Evolutionary conservation across 2,888 invertebrate genomes (phyloP).

Genomic region (Agrotis segetum): DNA sequence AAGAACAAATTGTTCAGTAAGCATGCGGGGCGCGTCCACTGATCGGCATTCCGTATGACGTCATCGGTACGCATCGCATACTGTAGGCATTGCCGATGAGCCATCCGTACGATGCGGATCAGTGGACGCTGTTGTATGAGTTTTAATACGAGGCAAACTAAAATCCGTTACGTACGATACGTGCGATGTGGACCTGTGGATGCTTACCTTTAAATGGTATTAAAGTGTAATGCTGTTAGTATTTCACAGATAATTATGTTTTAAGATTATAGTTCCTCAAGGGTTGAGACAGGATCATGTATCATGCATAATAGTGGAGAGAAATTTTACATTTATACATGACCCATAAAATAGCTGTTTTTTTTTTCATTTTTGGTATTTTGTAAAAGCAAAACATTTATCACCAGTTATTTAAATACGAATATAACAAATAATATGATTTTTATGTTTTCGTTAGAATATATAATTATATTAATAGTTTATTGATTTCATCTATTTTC

Average conservation of each 20-base stretch:
- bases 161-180: no score
- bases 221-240: background rate
- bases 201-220: no score
- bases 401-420: slow-evolving; percentile 33
- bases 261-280: slow-evolving; percentile 1
- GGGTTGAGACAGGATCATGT: background rate
- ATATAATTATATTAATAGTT: slow-evolving; percentile 1
- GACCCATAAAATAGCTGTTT: background rate
- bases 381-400: slow-evolving; percentile 30
- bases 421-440: slow-evolving; percentile 43
- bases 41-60: no score
- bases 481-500: slow-evolving; percentile 84
- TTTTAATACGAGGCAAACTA: no score
- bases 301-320: background rate
- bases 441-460: slow-evolving; percentile 30
- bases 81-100: no score
- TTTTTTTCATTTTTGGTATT: slow-evolving; percentile 5
- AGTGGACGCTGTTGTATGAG: no score
- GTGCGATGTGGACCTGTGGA: no score
- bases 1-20: no score
- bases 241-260: slow-evolving; percentile 37
- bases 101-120: no score
- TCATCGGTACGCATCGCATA: no score
- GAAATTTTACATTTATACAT: slow-evolving; percentile 15
- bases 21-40: no score